A percentile compares a stretch with the other conserved stretches of the same genome.
Evolutionary conservation across 2,888 invertebrate species (phyloP).

Genomic region (Thera obeliscata): DNA sequence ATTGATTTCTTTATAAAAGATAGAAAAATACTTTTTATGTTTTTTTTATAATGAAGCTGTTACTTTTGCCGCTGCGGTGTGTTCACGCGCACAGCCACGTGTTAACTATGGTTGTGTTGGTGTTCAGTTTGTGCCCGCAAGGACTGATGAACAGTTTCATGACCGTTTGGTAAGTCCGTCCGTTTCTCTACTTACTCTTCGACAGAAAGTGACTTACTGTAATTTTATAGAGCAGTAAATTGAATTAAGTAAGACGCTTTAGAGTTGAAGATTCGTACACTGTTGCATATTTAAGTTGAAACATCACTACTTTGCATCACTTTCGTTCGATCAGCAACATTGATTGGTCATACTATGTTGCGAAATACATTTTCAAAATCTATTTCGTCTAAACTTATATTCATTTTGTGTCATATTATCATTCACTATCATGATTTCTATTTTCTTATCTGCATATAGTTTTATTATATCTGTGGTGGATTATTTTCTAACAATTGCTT

Average conservation of each 20-base stretch:
- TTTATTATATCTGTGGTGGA: neutral
- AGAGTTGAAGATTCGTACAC: conserved; percentile 18
- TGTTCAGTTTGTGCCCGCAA: conserved; percentile 92
- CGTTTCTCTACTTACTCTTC: conserved; percentile 41
- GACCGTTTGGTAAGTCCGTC: conserved; percentile 92
- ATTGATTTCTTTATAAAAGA: neutral
- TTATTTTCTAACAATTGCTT: neutral
- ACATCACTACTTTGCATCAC: conserved; percentile 3
- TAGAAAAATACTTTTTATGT: too few relatives aligned
- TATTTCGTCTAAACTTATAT: neutral
- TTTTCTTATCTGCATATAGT: neutral
- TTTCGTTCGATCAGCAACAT: conserved; percentile 11
- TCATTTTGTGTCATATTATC: neutral
- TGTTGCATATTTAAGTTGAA: conserved; percentile 2
- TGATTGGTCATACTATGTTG: neutral
- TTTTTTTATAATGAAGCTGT: conserved; percentile 37
- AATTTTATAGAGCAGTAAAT: conserved; percentile 17
- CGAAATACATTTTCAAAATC: neutral
- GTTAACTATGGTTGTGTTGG: conserved; percentile 82
- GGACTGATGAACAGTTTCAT: conserved; percentile 95
- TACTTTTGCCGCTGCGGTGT: conserved; percentile 67
- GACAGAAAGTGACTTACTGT: conserved; percentile 26
- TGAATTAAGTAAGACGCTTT: conserved; percentile 25
- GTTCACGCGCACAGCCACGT: conserved; percentile 64
- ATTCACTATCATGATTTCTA: neutral